phyloP scores from a whole-genome alignment of 2,888 invertebrate species.

The Brachyptera putata region DNA sequence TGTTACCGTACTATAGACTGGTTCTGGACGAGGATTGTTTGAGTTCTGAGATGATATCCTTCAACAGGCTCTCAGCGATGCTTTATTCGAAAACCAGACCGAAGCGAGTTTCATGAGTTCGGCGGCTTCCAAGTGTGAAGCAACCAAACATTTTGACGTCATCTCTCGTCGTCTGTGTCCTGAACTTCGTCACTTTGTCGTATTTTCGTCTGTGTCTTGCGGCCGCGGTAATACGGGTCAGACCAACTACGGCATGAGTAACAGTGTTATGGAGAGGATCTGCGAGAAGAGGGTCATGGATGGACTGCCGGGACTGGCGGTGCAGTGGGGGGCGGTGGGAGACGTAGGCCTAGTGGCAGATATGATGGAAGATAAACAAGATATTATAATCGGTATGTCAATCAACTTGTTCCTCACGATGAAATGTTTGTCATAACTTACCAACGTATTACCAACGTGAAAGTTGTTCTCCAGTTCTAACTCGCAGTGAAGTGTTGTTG shows the following conservation, averaged over 20 bases:
- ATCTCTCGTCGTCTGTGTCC: conserved; percentile 57
- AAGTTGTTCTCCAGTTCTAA: background rate
- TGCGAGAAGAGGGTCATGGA: conserved; percentile 67
- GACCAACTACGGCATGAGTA: conserved; percentile 86
- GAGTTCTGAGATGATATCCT: background rate
- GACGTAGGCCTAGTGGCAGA: conserved; percentile 68
- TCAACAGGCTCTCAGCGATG: conserved; percentile 55
- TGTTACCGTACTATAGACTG: no score
- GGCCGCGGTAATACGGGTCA: conserved; percentile 90
- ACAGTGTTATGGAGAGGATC: conserved; percentile 85
- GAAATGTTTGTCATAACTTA: background rate
- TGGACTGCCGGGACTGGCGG: conserved; percentile 73
- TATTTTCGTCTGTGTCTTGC: conserved; percentile 88
- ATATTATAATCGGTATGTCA: conserved; percentile 57
- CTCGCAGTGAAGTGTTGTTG: no score
- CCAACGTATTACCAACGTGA: background rate
- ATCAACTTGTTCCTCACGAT: no score
- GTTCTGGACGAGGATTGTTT: background rate
- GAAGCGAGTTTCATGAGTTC: conserved; percentile 63
- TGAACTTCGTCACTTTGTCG: conserved; percentile 66
- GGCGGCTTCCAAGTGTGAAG: conserved; percentile 71
- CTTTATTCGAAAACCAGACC: conserved; percentile 72
- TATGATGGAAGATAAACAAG: conserved; percentile 58
- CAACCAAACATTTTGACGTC: conserved; percentile 72
- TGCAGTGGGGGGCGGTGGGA: conserved; percentile 92